These are phyloP conservation scores for Pluvialis apricaria DNA, from an alignment of 2,113 vertebrate genomes.

Conservation along the genomic window DNA sequence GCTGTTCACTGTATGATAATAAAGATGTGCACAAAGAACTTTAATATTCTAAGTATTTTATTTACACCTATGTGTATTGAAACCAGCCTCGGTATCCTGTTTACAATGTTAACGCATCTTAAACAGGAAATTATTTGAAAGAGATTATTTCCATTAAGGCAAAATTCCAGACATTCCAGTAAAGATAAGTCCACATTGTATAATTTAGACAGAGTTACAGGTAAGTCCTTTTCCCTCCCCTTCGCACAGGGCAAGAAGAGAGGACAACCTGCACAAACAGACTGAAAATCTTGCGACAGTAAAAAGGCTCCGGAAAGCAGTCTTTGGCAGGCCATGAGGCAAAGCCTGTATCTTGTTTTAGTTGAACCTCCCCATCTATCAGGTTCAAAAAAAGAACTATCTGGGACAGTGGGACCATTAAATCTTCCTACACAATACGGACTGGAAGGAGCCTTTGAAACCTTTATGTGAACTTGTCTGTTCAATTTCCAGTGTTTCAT, in stretches of 20 bases:
- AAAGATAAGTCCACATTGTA: not conserved
- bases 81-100: not conserved
- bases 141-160: not conserved
- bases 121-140: not conserved
- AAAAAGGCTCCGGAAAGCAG: not conserved
- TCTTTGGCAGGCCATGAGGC: not conserved
- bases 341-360: not conserved
- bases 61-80: not conserved
- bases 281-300: not conserved
- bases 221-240: not conserved
- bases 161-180: not conserved
- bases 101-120: not conserved
- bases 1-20: not conserved
- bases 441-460: not conserved
- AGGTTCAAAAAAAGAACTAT: not conserved
- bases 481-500: not conserved
- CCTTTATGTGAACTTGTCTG: not conserved
- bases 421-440: not conserved
- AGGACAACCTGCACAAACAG: not conserved
- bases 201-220: not conserved
- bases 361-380: not conserved
- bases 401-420: not conserved
- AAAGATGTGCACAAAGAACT: not conserved
- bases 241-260: not conserved
- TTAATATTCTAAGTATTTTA: not conserved